Percentiles rank a stretch among this genome's conserved stretches.
phyloP scores from a whole-genome alignment of 1,140 invertebrate species.

The Notospermus geniculatus region DNA sequence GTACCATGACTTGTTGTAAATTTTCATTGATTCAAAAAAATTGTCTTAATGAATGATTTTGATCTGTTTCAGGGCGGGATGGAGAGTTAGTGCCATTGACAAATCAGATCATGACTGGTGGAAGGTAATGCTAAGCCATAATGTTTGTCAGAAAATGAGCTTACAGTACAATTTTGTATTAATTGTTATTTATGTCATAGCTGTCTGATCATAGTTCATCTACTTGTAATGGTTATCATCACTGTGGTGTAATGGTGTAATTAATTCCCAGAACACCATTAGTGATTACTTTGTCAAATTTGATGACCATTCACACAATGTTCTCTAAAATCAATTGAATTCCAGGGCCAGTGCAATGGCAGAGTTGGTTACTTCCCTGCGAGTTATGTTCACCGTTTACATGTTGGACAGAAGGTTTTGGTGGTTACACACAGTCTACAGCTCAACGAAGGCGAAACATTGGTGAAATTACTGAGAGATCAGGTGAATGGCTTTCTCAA shows the following conservation, averaged over 20 bases:
- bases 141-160: no score
- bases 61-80: constrained; percentile 71
- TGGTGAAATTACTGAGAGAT: constrained; percentile 66
- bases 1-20: no score
- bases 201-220: no score
- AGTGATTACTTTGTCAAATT: no score
- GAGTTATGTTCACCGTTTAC: constrained; percentile 86
- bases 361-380: constrained; percentile 91
- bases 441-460: constrained; percentile 62
- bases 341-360: constrained; percentile 86
- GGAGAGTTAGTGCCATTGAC: constrained; percentile 91
- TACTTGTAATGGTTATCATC: no score
- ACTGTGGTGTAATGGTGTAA: constrained; percentile 9
- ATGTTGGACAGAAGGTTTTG: constrained; percentile 82
- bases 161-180: no score
- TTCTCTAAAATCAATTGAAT: constrained; percentile 13
- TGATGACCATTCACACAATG: no score
- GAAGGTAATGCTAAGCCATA: no score
- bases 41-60: no score
- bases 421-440: constrained; percentile 76
- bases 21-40: no score
- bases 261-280: background rate
- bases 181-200: no score
- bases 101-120: constrained; percentile 95
- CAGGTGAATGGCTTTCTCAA: constrained; percentile 59